These are phyloP conservation scores for Papilio glaucus DNA, from an alignment of 1,140 invertebrate genomes.

Conservation along the genomic window DNA sequence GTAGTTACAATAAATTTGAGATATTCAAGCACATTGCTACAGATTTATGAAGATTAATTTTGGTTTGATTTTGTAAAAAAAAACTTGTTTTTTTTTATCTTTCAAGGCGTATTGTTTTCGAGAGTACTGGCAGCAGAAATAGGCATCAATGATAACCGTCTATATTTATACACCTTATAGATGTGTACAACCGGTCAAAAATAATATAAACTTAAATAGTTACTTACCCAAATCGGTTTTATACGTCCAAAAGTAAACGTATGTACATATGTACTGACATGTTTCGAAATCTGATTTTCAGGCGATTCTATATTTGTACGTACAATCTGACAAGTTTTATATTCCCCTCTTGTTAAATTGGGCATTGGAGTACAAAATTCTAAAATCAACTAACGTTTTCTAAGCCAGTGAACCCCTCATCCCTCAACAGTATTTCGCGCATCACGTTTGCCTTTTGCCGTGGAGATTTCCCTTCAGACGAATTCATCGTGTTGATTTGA, in stretches of 20 bases:
- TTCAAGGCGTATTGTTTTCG: no score
- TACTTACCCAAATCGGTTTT: background rate
- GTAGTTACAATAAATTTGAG: conserved; percentile 44
- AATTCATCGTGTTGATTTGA: conserved; percentile 73
- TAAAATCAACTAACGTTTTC: conserved; percentile 83
- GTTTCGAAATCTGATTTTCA: conserved; percentile 1
- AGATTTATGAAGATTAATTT: background rate
- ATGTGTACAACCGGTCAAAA: no score
- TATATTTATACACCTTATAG: no score
- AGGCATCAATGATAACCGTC: no score
- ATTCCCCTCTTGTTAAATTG: conserved; percentile 55
- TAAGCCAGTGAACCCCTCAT: conserved; percentile 73
- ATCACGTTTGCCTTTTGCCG: conserved; percentile 69
- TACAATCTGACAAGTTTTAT: conserved; percentile 52
- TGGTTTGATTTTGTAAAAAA: background rate
- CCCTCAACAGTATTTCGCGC: conserved; percentile 65
- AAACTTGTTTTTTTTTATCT: no score
- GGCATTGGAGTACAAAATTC: conserved; percentile 73
- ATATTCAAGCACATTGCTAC: conserved; percentile 20
- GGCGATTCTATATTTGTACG: conserved; percentile 20
- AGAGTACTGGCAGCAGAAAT: no score
- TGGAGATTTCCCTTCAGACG: conserved; percentile 73
- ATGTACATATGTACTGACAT: background rate
- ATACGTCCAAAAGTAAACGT: background rate
- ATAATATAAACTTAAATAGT: no score